These are phyloP conservation scores for Heliopora coerulea DNA, from an alignment of 92 coral and sea anemone species.

Conservation along the genomic window DNA sequence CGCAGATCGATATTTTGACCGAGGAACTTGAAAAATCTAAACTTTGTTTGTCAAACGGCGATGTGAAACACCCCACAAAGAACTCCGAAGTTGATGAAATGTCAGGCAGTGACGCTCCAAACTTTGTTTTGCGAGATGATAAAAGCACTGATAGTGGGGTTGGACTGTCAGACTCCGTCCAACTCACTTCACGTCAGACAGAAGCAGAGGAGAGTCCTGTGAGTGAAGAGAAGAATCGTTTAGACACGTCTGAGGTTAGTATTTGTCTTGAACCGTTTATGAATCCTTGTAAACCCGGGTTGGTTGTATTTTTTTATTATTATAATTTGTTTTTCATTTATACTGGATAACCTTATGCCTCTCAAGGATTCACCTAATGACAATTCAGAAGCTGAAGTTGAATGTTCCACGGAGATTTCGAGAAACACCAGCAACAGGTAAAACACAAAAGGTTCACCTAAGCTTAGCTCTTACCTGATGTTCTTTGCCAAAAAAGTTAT, in stretches of 20 bases:
- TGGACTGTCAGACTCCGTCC: constrained; percentile 13
- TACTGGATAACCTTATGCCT: too few species aligned
- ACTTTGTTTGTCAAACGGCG: not conserved
- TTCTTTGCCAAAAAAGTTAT: too few species aligned
- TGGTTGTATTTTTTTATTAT: too few species aligned
- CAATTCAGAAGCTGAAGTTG: not conserved
- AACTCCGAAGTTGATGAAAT: not conserved
- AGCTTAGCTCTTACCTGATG: too few species aligned
- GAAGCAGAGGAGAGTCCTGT: constrained; percentile 13
- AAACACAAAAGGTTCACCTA: too few species aligned
- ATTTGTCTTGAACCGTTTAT: too few species aligned
- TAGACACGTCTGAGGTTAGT: not conserved
- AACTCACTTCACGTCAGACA: not conserved
- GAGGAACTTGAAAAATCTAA: not conserved
- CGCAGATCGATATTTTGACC: not conserved
- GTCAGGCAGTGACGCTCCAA: not conserved
- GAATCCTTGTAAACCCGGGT: too few species aligned
- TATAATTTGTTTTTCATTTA: too few species aligned
- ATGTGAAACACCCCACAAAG: not conserved
- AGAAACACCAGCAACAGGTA: not conserved
- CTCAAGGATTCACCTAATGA: not conserved
- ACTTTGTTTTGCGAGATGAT: not conserved
- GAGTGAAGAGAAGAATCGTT: constrained; percentile 12
- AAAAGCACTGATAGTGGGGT: constrained; percentile 32
- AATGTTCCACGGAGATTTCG: too few species aligned